Evolutionary conservation across 2,113 vertebrate species (phyloP).

Genomic region (Carollia perspicillata): DNA sequence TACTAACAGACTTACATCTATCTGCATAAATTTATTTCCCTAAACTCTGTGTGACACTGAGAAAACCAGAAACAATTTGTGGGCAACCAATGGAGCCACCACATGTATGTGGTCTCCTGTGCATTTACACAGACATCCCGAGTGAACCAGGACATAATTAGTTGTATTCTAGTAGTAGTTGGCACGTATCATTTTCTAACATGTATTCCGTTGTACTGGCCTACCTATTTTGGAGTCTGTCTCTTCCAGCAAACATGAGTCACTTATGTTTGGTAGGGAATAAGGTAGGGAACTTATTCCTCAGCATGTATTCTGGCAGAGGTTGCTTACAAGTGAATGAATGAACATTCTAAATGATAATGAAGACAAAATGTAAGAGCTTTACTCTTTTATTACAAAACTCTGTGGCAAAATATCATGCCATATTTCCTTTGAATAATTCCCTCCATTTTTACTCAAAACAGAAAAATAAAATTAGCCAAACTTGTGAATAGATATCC

Average conservation of each 20-base stretch:
- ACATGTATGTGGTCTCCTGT: neutral
- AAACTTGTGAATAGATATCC: neutral
- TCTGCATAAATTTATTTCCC: neutral
- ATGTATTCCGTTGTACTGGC: no score
- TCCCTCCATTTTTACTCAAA: neutral
- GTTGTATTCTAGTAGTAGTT: neutral
- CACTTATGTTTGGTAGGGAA: neutral
- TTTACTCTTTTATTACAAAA: neutral
- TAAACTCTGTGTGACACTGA: neutral
- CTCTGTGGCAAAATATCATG: neutral
- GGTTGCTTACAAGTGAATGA: neutral
- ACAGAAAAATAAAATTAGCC: constrained; percentile 11
- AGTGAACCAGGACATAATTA: neutral
- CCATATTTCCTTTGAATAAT: neutral
- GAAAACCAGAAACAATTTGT: neutral
- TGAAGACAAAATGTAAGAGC: neutral
- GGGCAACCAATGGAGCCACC: neutral
- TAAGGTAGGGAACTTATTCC: neutral
- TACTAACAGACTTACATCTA: neutral
- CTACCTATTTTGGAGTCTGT: neutral
- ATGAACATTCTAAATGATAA: neutral
- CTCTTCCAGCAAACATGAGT: neutral
- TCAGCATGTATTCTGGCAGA: neutral
- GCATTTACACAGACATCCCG: neutral
- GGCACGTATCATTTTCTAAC: neutral